Evolutionary conservation across 2,113 vertebrate species (phyloP).

Genomic region (Zosterops lateralis): DNA sequence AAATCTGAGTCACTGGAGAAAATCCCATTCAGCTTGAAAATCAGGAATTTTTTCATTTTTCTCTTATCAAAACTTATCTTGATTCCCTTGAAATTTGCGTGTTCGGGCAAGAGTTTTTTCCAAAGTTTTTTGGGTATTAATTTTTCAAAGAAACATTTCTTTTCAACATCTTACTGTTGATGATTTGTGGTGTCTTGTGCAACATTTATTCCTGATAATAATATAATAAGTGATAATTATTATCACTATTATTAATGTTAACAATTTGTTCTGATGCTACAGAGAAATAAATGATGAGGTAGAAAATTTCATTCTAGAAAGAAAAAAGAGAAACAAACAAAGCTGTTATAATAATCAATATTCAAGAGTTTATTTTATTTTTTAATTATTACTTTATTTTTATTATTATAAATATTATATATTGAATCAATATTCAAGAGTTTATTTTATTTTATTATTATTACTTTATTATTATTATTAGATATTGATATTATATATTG

Average conservation of each 20-base stretch:
- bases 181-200: neutral
- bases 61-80: neutral
- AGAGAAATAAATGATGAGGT: neutral
- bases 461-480: too few species aligned
- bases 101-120: neutral
- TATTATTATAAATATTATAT: too few species aligned
- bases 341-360: neutral
- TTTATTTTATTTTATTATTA: too few species aligned
- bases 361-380: too few species aligned
- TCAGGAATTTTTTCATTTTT: neutral
- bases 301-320: neutral
- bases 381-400: too few species aligned
- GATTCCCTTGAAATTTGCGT: neutral
- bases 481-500: too few species aligned
- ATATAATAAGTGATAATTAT: neutral
- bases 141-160: neutral
- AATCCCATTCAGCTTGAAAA: neutral
- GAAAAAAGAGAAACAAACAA: neutral
- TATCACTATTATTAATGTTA: neutral
- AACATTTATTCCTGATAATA: neutral
- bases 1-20: neutral
- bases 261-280: neutral
- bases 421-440: too few species aligned
- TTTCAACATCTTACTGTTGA: neutral
- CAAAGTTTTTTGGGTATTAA: neutral